These are phyloP conservation scores for Todus mexicanus DNA, from an alignment of 2,797 vertebrate species.

Conservation along the genomic window DNA sequence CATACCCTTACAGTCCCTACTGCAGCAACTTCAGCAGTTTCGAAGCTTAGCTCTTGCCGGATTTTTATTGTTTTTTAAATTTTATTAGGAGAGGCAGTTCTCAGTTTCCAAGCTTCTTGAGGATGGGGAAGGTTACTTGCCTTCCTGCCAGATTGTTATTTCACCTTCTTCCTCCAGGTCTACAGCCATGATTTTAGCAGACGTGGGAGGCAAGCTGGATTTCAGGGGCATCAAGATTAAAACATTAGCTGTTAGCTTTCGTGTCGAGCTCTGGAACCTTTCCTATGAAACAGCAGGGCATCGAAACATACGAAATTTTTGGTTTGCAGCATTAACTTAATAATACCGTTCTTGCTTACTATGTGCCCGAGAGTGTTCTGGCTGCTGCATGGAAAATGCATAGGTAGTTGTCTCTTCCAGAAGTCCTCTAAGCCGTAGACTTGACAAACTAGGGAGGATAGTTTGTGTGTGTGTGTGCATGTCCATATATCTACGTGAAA, in stretches of 20 bases:
- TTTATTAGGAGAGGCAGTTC: neutral
- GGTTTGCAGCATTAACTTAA: neutral
- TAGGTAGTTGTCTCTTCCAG: neutral
- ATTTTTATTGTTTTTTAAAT: too few species aligned
- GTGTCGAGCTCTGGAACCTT: neutral
- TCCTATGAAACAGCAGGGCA: neutral
- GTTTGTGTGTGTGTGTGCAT: neutral
- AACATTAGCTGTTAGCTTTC: neutral
- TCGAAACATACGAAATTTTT: neutral
- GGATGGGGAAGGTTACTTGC: neutral
- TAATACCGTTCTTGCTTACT: neutral
- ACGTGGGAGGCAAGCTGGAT: neutral
- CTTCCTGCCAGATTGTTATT: neutral
- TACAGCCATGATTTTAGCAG: neutral
- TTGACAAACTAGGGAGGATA: neutral
- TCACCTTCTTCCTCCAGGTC: neutral
- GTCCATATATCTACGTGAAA: neutral
- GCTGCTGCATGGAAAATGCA: neutral
- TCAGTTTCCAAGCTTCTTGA: neutral
- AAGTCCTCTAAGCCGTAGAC: neutral
- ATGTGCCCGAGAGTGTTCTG: neutral
- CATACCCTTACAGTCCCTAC: neutral
- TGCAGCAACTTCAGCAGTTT: neutral
- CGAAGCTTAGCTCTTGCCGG: neutral
- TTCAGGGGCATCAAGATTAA: neutral